A percentile compares a stretch with the other conserved stretches of the same genome.
Evolutionary conservation across 64 coral and sea anemone genomes (phyloP).

Genomic region (Montipora efflorescens): DNA sequence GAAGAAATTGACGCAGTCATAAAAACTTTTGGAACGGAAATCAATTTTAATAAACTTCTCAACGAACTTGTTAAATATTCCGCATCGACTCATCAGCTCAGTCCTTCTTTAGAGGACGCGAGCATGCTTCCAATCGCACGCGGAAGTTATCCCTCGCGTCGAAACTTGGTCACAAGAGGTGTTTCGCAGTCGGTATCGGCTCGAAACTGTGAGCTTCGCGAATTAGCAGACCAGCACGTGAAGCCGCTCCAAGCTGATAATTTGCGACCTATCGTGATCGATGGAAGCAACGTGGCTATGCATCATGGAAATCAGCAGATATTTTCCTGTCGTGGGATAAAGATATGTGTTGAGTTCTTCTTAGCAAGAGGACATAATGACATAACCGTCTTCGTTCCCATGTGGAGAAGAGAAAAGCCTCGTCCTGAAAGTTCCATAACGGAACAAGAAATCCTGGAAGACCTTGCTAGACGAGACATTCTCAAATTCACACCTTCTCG

Average conservation of each 20-base stretch:
- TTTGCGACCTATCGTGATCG: conserved; percentile 73
- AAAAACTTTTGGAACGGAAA: conserved; percentile 67
- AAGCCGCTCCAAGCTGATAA: not conserved
- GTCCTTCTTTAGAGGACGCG: conserved; percentile 6
- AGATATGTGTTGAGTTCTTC: conserved; percentile 92
- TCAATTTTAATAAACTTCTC: conserved; percentile 67
- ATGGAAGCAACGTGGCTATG: conserved; percentile 93
- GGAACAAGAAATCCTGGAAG: conserved; percentile 74
- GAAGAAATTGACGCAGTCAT: conserved; percentile 65
- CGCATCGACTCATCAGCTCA: conserved; percentile 3
- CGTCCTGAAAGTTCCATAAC: conserved; percentile 71
- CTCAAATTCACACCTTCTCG: conserved; percentile 92
- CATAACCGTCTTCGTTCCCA: conserved; percentile 92
- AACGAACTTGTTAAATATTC: conserved; percentile 66
- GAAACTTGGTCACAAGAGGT: not conserved
- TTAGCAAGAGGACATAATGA: conserved; percentile 84
- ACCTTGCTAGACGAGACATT: conserved; percentile 61
- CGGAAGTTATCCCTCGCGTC: not conserved
- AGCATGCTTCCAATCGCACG: not conserved
- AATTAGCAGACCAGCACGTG: not conserved
- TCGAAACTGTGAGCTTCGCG: not conserved
- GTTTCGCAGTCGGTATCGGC: not conserved
- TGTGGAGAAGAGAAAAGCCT: conserved; percentile 75
- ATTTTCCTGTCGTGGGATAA: conserved; percentile 95
- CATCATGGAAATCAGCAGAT: conserved; percentile 90